Conservation (phyloP, 1,140 invertebrate genomes). For the Drosophila sproati region DNA sequence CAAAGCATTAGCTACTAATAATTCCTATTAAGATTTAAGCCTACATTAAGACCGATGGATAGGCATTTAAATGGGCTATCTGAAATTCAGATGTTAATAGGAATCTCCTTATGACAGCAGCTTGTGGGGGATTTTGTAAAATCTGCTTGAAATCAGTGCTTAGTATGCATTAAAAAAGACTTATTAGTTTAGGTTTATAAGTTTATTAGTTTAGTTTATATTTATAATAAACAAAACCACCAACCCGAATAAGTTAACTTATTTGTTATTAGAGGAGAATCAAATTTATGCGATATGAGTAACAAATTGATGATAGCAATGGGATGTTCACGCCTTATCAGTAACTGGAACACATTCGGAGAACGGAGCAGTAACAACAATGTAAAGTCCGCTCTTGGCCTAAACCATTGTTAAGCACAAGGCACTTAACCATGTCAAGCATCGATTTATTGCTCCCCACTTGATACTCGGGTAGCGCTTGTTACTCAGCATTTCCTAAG, state of each 20-base stretch:
- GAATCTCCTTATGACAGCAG: constrained; percentile 6
- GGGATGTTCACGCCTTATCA: constrained; percentile 4
- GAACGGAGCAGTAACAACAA: constrained; percentile 8
- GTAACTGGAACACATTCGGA: neutral
- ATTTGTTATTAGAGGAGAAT: too few species aligned
- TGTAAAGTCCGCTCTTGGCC: constrained; percentile 16
- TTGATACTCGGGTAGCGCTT: constrained; percentile 24
- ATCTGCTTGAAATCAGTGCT: neutral
- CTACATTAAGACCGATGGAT: constrained; percentile 6
- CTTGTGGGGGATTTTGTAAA: neutral
- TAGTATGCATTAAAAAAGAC: neutral
- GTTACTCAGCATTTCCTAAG: constrained; percentile 33
- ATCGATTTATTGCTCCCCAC: constrained; percentile 48
- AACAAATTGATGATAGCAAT: constrained; percentile 25
- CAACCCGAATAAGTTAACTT: too few species aligned
- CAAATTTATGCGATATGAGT: constrained; percentile 29
- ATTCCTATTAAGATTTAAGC: constrained; percentile 38
- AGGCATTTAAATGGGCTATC: constrained; percentile 19
- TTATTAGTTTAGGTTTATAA: too few species aligned
- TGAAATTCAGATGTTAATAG: constrained; percentile 34
- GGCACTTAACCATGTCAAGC: constrained; percentile 53
- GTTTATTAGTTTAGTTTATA: neutral
- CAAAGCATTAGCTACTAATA: constrained; percentile 55
- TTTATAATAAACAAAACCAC: neutral
- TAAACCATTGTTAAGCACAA: constrained; percentile 52